phyloP scores from a whole-genome alignment of 2,113 vertebrate genomes.

The Festucalex cinctus region DNA sequence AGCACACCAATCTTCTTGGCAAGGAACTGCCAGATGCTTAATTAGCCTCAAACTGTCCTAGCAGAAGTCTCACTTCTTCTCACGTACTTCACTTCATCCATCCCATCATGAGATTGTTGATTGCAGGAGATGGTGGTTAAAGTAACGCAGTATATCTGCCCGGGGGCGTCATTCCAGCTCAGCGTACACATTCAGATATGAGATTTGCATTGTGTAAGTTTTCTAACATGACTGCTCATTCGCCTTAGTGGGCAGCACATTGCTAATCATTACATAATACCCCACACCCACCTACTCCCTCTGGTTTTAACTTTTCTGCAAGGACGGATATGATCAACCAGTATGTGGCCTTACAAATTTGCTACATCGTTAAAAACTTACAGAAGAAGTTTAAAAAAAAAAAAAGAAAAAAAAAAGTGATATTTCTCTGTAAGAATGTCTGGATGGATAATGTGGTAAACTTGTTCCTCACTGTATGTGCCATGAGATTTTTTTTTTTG shows the following conservation, averaged over 20 bases:
- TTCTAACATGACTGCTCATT: constrained; percentile 2
- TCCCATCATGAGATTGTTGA: constrained; percentile 18
- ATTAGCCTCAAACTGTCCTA: neutral
- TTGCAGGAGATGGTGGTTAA: constrained; percentile 12
- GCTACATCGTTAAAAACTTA: neutral
- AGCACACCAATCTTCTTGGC: too few species aligned
- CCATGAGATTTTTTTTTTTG: neutral
- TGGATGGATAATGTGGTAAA: neutral
- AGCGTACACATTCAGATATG: constrained; percentile 11
- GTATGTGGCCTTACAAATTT: neutral
- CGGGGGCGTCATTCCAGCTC: constrained; percentile 5
- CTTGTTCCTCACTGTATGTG: neutral
- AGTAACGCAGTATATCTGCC: constrained; percentile 16
- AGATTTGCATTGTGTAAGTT: constrained; percentile 15
- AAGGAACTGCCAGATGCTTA: too few species aligned
- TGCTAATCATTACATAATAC: constrained; percentile 10
- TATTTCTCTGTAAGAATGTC: neutral
- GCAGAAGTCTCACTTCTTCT: too few species aligned
- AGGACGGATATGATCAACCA: neutral
- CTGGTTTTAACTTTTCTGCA: constrained; percentile 4
- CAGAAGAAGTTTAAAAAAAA: too few species aligned
- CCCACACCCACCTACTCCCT: constrained; percentile 5
- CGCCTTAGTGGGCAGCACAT: constrained; percentile 6
- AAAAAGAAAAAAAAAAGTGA: neutral
- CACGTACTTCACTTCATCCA: constrained; percentile 1